Evolutionary conservation across 1,140 invertebrate genomes (phyloP).

Genomic region (Nasonia giraulti): DNA sequence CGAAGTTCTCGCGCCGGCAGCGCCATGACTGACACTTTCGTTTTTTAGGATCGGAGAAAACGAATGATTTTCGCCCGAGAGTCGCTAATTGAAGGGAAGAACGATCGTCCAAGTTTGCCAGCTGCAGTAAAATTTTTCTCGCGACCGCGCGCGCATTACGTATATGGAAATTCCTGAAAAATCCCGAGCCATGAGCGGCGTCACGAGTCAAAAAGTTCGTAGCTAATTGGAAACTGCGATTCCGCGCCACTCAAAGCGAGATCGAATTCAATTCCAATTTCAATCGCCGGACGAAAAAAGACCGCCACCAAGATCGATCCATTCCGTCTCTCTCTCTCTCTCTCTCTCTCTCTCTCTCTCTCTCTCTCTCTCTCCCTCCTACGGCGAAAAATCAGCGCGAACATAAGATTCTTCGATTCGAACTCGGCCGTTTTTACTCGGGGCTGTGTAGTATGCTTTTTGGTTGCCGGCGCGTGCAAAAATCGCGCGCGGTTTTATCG

Average conservation of each 20-base stretch:
- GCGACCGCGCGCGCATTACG: too few species aligned
- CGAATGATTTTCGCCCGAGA: slow-evolving; percentile 16
- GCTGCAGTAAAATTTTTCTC: neutral
- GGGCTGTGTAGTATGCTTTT: neutral
- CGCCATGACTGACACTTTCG: slow-evolving; percentile 26
- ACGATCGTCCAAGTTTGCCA: neutral
- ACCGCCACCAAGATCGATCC: too few species aligned
- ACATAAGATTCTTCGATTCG: neutral
- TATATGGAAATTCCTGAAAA: neutral
- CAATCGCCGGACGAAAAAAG: neutral
- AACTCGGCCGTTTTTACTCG: neutral
- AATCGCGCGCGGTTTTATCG: neutral
- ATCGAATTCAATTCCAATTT: slow-evolving; percentile 9
- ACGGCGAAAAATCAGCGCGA: neutral
- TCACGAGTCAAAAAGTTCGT: neutral
- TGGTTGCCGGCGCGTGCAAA: too few species aligned
- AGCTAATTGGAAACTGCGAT: neutral
- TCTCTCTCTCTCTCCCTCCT: too few species aligned
- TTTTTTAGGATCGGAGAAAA: neutral
- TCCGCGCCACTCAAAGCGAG: neutral
- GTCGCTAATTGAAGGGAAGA: slow-evolving; percentile 29
- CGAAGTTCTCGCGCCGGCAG: neutral
- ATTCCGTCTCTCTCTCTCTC: too few species aligned
- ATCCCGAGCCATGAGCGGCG: neutral
- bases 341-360: too few species aligned